Base-by-base conservation (phyloP, 1,140 invertebrate species). In the Drosophila tani region DNA sequence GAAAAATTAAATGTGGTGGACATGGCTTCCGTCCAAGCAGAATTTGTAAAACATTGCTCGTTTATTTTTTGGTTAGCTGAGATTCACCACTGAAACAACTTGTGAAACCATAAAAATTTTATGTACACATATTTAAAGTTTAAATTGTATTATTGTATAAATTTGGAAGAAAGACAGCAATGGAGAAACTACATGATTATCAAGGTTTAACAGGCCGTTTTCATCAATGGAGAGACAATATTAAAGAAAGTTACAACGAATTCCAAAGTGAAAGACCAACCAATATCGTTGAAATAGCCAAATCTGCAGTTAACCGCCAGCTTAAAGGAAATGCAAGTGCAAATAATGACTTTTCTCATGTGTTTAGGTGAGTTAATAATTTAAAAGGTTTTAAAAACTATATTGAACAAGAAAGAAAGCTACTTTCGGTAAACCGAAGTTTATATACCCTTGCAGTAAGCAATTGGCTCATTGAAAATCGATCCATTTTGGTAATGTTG, bases 131-230 rank as follows among this genome's bases (percentile, higher is more conserved):
- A 47, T 66, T 46, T 35, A 35, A 38, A 7, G 35, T n/a, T 35
- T 27, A 45, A 8, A 9, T 32, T 29, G 4, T 71, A 27, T 17
- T 32, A 46, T 43, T 49, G 56, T 12, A 15, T 27, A 41, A 24
- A 46, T 24, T 3, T 59, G 15, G 3, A 4, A 21, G 3, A 5
- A 68, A 43, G 6, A 3, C 14, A 38, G 29, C 19, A 94, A 95
- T 95, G 79, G 96, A 97, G 66, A 97, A 97, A 92, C 93, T 97
- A 58, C 94, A 96, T 81, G 95, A 96, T 70, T 97, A 97, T 87
- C 95, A 96, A 81, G 96, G 96, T 8, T 91, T 95, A 29, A 87
- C 95, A 0, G 96, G 96, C n/a, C 93, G 96, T 32, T 88, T 96
- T n/a, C 96, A 97, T 83, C 93, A 93, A 27, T 93, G 94, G 55